Percentiles rank a stretch among this genome's conserved stretches.
These are phyloP conservation scores for Campoplex capitator DNA, from an alignment of 2,888 invertebrate species.

Conservation along the genomic window DNA sequence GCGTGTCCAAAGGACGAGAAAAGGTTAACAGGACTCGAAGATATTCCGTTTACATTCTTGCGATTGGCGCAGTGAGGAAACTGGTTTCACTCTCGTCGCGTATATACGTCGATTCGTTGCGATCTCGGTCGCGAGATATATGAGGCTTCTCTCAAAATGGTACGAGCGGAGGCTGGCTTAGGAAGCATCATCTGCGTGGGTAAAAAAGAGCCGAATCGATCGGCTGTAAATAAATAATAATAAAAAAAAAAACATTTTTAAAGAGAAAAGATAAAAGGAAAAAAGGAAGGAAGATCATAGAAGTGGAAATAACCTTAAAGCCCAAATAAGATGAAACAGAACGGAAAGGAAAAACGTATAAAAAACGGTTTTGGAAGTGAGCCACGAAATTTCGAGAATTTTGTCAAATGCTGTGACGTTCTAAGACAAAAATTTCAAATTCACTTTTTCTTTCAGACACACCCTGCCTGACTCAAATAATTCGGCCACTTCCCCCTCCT, in stretches of 20 bases:
- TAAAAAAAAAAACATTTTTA: neutral
- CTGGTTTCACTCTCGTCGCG: conserved; percentile 79
- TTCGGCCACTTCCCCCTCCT: too few species aligned
- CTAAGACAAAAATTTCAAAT: neutral
- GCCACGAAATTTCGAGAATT: neutral
- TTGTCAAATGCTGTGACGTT: neutral
- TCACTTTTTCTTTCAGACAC: neutral
- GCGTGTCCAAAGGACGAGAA: conserved; percentile 75
- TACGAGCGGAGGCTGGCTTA: conserved; percentile 12
- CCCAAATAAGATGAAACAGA: conserved; percentile 28
- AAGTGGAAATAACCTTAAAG: conserved; percentile 23
- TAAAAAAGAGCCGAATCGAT: conserved; percentile 8
- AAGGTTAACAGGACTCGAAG: conserved; percentile 81
- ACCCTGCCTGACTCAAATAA: too few species aligned
- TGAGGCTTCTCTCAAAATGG: conserved; percentile 1
- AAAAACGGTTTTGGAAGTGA: neutral
- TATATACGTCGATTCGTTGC: neutral
- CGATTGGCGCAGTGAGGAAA: conserved; percentile 69
- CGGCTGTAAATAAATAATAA: conserved; percentile 12
- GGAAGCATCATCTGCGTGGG: neutral
- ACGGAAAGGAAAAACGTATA: neutral
- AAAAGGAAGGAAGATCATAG: conserved; percentile 27
- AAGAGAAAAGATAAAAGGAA: too few species aligned
- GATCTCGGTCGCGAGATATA: neutral
- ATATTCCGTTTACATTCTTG: conserved; percentile 82